Base-by-base conservation (phyloP, 2,797 vertebrate species). In the Gallinago stenura region DNA sequence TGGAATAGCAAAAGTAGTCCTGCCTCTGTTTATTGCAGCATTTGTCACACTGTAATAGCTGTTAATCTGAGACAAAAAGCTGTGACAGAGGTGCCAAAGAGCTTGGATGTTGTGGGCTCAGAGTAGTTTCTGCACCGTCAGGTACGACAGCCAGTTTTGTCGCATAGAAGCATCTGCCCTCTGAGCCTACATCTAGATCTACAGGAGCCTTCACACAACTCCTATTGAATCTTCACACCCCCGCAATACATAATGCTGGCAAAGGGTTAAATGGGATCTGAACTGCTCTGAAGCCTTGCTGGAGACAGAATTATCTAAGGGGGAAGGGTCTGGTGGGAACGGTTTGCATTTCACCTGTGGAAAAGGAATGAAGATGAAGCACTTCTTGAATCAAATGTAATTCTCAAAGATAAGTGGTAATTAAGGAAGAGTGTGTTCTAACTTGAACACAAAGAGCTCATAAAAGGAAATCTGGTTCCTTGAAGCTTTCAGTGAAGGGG, bases 401-500 rank as follows among this genome's bases (percentile, higher is more conserved):
- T 93, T 87, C 87, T 92, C 84, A 37, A 61, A 95, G 84, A 57
- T 90, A 91, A 91, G 68, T 31, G 50, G 61, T 93, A 95, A 60
- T 82, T 97, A 68, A 76, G 80, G 65, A 88, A 79, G 72, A 83
- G 62, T 82, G 58, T 94, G 94, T 94, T 95, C 87, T 88, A 58
- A 93, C 94, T 96, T 93, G 95, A 90, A 90, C 75, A 39, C 75
- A 51, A 71, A 90, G 69, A 79, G 87, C 88, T 87, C 89, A 57
- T 95, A 58, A 96, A 89, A 95, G 88, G 86, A 94, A 92, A 77
- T 92, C 51, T 90, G 72, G 48, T 93, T 97, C 83, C 90, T 91
- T 90, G 91, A 93, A 93, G 88, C 69, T 88, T 91, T 83, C 30
- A 28, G 77, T n/a, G 30, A 12, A 31, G 66, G 50, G 48, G 62